Conservation (phyloP, 23 tunicate species). For the Clavelina lepadiformis region DNA sequence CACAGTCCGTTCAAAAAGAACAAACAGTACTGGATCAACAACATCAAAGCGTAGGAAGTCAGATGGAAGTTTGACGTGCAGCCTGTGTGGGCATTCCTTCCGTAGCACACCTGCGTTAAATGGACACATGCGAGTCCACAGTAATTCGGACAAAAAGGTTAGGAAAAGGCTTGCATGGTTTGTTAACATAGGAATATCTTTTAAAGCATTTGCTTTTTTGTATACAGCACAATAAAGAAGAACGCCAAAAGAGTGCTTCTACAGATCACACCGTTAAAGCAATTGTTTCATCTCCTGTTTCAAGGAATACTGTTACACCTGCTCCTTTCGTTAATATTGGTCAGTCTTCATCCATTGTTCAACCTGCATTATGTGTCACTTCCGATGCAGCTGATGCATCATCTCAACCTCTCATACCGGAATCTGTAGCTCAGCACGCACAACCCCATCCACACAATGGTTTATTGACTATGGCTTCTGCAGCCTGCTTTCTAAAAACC, state of each 20-base stretch:
- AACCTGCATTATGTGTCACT: background rate
- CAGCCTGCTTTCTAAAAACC: slow-evolving; percentile 48
- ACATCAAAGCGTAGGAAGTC: slow-evolving; percentile 49
- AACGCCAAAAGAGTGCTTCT: slow-evolving; percentile 6
- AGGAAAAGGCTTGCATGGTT: slow-evolving; percentile 1
- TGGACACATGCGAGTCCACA: slow-evolving; percentile 92
- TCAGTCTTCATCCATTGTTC: background rate
- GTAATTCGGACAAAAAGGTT: slow-evolving; percentile 80
- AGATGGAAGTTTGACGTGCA: slow-evolving; percentile 77
- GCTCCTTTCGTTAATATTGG: too few relatives aligned
- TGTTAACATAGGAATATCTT: background rate
- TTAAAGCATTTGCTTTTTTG: background rate
- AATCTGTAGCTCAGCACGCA: background rate
- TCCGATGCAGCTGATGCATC: too few relatives aligned
- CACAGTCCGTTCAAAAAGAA: slow-evolving; percentile 1
- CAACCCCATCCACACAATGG: slow-evolving; percentile 36
- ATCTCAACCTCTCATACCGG: too few relatives aligned
- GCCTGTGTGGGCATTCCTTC: slow-evolving; percentile 74
- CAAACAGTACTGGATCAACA: slow-evolving; percentile 45
- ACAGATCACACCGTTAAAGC: too few relatives aligned
- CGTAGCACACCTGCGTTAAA: slow-evolving; percentile 83
- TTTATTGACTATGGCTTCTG: slow-evolving; percentile 44
- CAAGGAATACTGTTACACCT: too few relatives aligned
- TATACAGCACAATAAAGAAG: slow-evolving; percentile 20
- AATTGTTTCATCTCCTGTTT: too few relatives aligned